Conservation (phyloP, 2,113 vertebrate species). For the Toxotes chatareus region DNA sequence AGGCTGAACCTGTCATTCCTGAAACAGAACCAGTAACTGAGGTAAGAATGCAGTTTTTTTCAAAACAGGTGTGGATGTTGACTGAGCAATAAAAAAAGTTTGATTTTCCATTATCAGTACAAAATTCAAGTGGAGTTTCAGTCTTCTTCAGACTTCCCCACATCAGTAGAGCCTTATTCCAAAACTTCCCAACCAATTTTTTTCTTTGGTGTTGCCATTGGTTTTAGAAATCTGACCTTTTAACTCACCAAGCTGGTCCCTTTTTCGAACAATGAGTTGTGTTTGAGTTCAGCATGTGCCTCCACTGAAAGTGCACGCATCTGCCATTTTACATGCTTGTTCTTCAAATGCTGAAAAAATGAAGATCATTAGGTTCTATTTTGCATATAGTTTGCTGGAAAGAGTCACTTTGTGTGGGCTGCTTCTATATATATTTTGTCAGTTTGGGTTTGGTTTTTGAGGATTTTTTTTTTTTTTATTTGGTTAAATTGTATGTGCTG, state of each 20-base stretch:
- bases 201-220: neutral
- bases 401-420: neutral
- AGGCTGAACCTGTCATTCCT: conserved; percentile 54
- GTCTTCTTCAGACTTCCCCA: too few species aligned
- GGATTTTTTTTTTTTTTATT: neutral
- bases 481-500: conserved; percentile 4
- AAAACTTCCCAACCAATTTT: neutral
- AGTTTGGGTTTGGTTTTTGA: neutral
- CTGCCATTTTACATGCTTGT: neutral
- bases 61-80: neutral
- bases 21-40: conserved; percentile 56
- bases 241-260: neutral
- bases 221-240: neutral
- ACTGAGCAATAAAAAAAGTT: neutral
- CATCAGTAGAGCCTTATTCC: neutral
- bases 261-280: neutral
- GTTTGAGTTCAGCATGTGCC: neutral
- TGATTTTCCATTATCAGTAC: neutral
- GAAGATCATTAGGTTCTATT: neutral
- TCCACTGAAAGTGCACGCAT: neutral
- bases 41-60: conserved; percentile 46
- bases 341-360: neutral
- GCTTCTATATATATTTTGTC: neutral
- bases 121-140: neutral
- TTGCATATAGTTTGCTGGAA: neutral